Evolutionary conservation across 1,140 invertebrate genomes (phyloP), one percentile per base, ranked within the genome.

Genomic region (Trichogramma pretiosum): DNA sequence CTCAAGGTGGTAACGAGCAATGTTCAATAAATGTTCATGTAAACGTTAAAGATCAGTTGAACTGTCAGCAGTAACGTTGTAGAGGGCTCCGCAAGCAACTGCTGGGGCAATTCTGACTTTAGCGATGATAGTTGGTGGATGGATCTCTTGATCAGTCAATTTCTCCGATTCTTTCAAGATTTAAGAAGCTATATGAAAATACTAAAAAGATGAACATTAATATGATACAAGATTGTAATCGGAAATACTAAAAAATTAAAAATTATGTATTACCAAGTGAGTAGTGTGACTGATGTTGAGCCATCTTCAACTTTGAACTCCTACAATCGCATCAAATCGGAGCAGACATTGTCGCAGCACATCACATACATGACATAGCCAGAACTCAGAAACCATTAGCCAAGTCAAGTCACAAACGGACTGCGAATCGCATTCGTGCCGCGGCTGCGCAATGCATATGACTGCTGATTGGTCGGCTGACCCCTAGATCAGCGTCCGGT

Each of bases 301-400:
- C 96, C 97, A 82, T 99, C 97, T 41, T 97, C 97, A 58, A 99
- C 96, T 82, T 99, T 97, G 72, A 96, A 92, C 76, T 99, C 97
- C 68, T 99, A 96, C 8, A 95, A 92, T 74, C 91, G 90, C 3
- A 94, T 95, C 80, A 99, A 98, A 56, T 99, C 93, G 14, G 99
- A 92, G 21, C 99, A 74, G 63, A 99, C 91, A 76, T 99, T 99
- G 3, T 95, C 96, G 23, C n/a, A n/a, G n/a, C n/a, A n/a, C n/a
- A n/a, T n/a, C n/a, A n/a, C n/a, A n/a, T n/a, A n/a, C n/a, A n/a
- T n/a, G n/a, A n/a, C n/a, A n/a, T n/a, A n/a, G n/a, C n/a, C n/a
- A n/a, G n/a, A n/a, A n/a, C n/a, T n/a, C n/a, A n/a, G n/a, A n/a
- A n/a, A n/a, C n/a, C n/a, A n/a, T n/a, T n/a, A n/a, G n/a, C n/a